Conservation (phyloP, 1,140 invertebrate genomes). For the Drosophila gunungcola region DNA sequence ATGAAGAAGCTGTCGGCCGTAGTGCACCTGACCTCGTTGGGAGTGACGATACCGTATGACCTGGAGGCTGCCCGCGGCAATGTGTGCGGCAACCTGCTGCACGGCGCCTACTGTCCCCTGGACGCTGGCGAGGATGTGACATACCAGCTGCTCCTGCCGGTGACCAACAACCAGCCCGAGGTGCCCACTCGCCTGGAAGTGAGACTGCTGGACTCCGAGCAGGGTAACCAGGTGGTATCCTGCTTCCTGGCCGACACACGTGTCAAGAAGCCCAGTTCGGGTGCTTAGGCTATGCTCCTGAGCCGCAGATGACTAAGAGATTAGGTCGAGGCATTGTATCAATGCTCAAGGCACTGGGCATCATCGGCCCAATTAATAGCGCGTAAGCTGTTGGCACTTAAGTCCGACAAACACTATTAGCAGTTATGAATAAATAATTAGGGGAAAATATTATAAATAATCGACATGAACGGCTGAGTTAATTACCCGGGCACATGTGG, state of each 20-base stretch:
- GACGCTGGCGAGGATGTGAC: slow-evolving; percentile 76
- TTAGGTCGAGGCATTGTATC: slow-evolving; percentile 67
- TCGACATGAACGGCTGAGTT: slow-evolving; percentile 59
- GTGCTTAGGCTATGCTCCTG: neutral
- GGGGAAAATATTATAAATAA: slow-evolving; percentile 72
- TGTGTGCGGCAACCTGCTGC: slow-evolving; percentile 69
- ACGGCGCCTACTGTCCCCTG: slow-evolving; percentile 74
- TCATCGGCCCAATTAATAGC: slow-evolving; percentile 54
- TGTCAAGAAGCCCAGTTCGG: slow-evolving; percentile 49
- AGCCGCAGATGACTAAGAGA: neutral
- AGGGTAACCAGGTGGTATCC: slow-evolving; percentile 46
- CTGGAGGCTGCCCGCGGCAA: slow-evolving; percentile 47
- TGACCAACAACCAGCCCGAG: slow-evolving; percentile 58
- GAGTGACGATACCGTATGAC: slow-evolving; percentile 65
- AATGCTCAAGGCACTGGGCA: slow-evolving; percentile 52
- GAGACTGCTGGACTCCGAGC: slow-evolving; percentile 44
- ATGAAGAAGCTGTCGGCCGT: slow-evolving; percentile 50
- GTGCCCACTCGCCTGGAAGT: slow-evolving; percentile 69
- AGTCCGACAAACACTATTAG: slow-evolving; percentile 70
- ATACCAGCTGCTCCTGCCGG: slow-evolving; percentile 59
- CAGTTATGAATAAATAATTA: slow-evolving; percentile 78
- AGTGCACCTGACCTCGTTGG: slow-evolving; percentile 66
- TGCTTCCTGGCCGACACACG: slow-evolving; percentile 70
- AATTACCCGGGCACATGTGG: slow-evolving; percentile 48
- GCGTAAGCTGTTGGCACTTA: slow-evolving; percentile 32